Evolutionary conservation across 92 coral and sea anemone genomes (phyloP).

Genomic region (Muricea muricata): DNA sequence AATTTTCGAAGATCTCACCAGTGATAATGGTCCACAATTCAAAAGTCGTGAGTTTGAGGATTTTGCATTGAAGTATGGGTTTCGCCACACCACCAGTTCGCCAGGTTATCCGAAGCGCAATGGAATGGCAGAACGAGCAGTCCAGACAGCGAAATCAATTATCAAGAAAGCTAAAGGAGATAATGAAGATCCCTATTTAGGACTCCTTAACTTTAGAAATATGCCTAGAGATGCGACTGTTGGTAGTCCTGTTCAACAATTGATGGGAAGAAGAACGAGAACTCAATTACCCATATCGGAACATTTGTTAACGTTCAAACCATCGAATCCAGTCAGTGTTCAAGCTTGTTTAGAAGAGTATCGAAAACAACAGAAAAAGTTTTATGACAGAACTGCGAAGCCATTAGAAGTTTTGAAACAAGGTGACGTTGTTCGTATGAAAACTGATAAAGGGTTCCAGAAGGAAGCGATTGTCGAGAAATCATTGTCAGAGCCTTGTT

Average conservation of each 20-base stretch:
- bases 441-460: not conserved
- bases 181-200: not conserved
- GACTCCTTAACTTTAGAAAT: not conserved
- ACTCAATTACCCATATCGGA: not conserved
- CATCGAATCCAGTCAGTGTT: not conserved
- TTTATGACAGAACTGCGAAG: not conserved
- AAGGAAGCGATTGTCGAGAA: not conserved
- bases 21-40: not conserved
- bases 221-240: conserved; percentile 1
- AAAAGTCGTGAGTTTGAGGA: not conserved
- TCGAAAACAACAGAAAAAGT: not conserved
- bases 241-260: conserved; percentile 18
- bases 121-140: not conserved
- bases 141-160: conserved; percentile 6
- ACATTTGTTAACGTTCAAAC: not conserved
- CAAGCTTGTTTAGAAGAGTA: not conserved
- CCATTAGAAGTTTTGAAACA: not conserved
- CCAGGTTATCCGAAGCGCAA: not conserved
- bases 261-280: conserved; percentile 13
- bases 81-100: not conserved
- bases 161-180: not conserved
- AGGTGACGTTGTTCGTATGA: not conserved
- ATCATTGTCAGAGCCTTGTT: not conserved
- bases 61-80: not conserved
- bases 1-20: not conserved